Base-by-base conservation (phyloP, 2,797 vertebrate species). In the Synanceia verrucosa region DNA sequence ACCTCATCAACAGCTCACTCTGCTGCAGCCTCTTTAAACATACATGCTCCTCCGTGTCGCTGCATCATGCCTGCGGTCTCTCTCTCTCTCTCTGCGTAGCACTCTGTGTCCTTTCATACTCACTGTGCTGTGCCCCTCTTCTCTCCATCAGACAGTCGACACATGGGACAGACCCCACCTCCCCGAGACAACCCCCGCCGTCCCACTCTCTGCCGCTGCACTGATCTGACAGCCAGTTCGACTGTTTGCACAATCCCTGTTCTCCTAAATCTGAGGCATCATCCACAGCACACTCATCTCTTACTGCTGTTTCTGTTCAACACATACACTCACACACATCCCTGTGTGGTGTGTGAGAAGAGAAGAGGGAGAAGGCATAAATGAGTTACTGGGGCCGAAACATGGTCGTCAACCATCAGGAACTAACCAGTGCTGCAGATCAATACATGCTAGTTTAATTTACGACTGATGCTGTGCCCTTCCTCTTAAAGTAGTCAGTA, bases 131-230 rank as follows among this genome's bases (percentile, higher is more conserved):
- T 85, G 86, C 88, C 79, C 74, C 86, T 85, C 79, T 86, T 71
- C 83, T 89, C 77, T 86, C 84, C 86, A 88, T 88, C 87, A 80
- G 75, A 70, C 81, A 73, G 79, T 64, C 69, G 66, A 85, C 86
- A 90, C 89, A 92, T 63, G 79, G 86, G 88, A 92, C 86, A 87
- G 79, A 90, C 86, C 89, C 88, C 91, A 89, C 91, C 90, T 90
- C 89, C 83, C 77, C 50, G 46, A 75, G 29, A 81, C 76, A 70
- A 71, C 78, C 82, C 80, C 79, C 62, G 24, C 83, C 64, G 76
- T 79, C 77, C 78, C 61, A 61, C 74, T 70, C 57, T 65, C 76
- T 79, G 76, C 74, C 16, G 16, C 76, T 78, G 70, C 73, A 34
- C 77, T 46, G 33, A 60, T 78, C 76, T 65, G 79, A 81, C 68